These are phyloP conservation scores for Fukomys damarensis DNA, from an alignment of 2,113 vertebrate species.

Conservation along the genomic window DNA sequence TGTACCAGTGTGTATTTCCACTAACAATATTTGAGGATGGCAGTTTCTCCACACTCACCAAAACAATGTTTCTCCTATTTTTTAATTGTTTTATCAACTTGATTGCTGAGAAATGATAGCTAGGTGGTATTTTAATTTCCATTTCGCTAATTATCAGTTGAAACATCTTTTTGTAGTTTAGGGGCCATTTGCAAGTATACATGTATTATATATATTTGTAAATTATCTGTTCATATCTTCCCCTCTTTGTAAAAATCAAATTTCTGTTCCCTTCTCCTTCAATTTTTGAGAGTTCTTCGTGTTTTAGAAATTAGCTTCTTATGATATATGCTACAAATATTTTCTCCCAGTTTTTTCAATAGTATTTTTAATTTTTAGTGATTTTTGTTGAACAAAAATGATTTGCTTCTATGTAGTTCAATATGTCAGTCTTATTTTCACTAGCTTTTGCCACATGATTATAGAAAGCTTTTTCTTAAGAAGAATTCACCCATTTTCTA, in stretches of 20 bases:
- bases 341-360: neutral
- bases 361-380: neutral
- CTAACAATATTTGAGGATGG: neutral
- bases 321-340: neutral
- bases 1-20: neutral
- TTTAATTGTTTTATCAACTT: slow-evolving; percentile 8
- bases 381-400: neutral
- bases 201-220: neutral
- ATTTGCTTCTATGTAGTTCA: neutral
- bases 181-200: neutral
- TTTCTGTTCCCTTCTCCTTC: neutral
- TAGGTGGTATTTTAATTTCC: neutral
- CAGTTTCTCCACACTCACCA: neutral
- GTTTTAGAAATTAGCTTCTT: slow-evolving; percentile 23
- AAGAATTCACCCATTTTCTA: neutral
- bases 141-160: slow-evolving; percentile 18
- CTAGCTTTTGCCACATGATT: neutral
- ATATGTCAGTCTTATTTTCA: neutral
- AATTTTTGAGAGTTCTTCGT: neutral
- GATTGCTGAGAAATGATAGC: neutral
- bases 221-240: neutral
- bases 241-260: neutral
- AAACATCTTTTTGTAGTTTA: neutral
- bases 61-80: neutral
- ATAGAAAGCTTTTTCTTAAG: neutral